These are phyloP conservation scores for Steinernema khuongi DNA, from an alignment of 1,140 invertebrate species.

Conservation along the genomic window DNA sequence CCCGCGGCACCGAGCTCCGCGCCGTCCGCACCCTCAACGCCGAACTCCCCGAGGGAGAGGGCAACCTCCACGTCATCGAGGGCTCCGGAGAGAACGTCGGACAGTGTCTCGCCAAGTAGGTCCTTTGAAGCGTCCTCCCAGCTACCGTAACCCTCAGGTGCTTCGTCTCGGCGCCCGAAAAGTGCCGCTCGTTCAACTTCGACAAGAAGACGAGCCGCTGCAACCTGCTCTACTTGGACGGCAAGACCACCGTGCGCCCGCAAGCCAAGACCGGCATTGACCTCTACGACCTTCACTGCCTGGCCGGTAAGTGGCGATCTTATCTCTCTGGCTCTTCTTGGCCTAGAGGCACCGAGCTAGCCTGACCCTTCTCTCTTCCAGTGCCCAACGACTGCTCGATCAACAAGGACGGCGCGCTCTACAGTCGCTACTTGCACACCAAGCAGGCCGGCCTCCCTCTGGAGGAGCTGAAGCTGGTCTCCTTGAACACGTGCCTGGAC, in stretches of 20 bases:
- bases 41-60: slow-evolving; percentile 54
- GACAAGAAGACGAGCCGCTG: slow-evolving; percentile 50
- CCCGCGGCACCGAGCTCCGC: slow-evolving; percentile 40
- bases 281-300: slow-evolving; percentile 56
- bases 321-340: neutral
- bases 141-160: too few relatives aligned
- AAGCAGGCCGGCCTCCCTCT: slow-evolving; percentile 48
- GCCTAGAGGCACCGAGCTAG: slow-evolving; percentile 5
- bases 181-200: slow-evolving; percentile 57
- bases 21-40: slow-evolving; percentile 51
- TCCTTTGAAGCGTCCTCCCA: too few relatives aligned
- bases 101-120: slow-evolving; percentile 47
- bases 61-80: slow-evolving; percentile 53
- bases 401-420: slow-evolving; percentile 47
- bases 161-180: slow-evolving; percentile 48
- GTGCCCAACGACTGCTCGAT: slow-evolving; percentile 37
- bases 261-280: slow-evolving; percentile 51
- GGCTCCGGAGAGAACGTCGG: slow-evolving; percentile 32
- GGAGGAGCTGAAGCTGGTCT: slow-evolving; percentile 42
- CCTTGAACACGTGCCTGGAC: slow-evolving; percentile 51
- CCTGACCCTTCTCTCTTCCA: slow-evolving; percentile 23
- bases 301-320: slow-evolving; percentile 35
- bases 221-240: slow-evolving; percentile 56
- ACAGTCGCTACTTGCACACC: slow-evolving; percentile 56
- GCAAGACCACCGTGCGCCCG: slow-evolving; percentile 51